These are phyloP conservation scores for Mesitornis unicolor DNA, from an alignment of 2,113 vertebrate species.

Conservation along the genomic window DNA sequence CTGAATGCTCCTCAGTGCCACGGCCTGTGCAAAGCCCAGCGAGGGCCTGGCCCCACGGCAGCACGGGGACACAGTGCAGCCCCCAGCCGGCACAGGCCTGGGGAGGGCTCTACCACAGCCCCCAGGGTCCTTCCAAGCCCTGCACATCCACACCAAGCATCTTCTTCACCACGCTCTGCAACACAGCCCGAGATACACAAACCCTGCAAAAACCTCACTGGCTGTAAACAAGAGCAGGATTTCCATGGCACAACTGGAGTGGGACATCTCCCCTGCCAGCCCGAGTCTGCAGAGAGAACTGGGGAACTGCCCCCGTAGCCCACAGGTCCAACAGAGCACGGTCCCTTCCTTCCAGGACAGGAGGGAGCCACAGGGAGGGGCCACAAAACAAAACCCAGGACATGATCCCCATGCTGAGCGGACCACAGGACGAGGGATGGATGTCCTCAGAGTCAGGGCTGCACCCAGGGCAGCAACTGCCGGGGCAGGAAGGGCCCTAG, in stretches of 20 bases:
- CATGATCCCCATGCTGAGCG: background rate
- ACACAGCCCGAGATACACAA: background rate
- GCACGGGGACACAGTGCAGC: background rate
- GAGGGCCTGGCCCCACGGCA: background rate
- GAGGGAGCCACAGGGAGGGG: background rate
- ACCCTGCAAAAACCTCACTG: background rate
- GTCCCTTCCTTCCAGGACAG: background rate
- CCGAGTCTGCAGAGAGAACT: too few species aligned
- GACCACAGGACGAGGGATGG: background rate
- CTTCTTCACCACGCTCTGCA: background rate
- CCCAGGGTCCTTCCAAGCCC: background rate
- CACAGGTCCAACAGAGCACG: background rate
- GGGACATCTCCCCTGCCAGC: background rate
- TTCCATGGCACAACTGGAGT: fast-evolving
- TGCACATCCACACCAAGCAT: background rate
- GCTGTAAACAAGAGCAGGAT: background rate
- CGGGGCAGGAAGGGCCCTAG: background rate
- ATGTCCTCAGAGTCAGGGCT: background rate
- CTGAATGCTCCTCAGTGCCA: background rate
- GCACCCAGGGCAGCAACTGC: background rate
- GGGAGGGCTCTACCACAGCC: background rate
- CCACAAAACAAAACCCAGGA: background rate
- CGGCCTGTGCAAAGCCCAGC: background rate
- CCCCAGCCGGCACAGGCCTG: background rate
- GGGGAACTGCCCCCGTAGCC: fast-evolving